Evolutionary conservation across 2,797 vertebrate species (phyloP).

Genomic region (Micromesistius poutassou): DNA sequence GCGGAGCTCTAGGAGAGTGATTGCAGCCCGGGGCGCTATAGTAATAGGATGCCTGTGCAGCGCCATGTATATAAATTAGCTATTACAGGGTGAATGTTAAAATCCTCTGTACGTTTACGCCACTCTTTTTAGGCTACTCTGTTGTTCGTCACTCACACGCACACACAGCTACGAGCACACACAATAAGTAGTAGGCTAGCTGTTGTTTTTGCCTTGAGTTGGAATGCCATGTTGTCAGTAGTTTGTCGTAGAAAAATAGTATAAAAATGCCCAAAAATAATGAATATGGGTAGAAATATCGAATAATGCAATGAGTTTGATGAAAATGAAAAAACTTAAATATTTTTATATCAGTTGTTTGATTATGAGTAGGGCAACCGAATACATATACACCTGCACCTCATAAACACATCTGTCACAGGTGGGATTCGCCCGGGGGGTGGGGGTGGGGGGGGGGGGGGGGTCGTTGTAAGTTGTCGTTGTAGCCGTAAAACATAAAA

Average conservation of each 20-base stretch:
- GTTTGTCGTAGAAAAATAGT: too few relatives aligned
- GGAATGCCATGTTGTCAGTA: neutral
- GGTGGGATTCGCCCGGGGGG: neutral
- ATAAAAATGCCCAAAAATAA: neutral
- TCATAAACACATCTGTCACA: neutral
- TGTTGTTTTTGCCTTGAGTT: neutral
- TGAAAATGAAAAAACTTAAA: too few relatives aligned
- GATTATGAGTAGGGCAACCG: neutral
- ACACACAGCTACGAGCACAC: constrained; percentile 12
- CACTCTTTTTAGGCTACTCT: constrained; percentile 13
- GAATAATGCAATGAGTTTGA: neutral
- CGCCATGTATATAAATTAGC: constrained; percentile 74
- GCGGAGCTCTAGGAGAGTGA: constrained; percentile 62
- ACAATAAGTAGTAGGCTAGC: neutral
- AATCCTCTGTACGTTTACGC: constrained; percentile 52
- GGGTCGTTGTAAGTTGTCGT: neutral
- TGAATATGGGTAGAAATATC: neutral
- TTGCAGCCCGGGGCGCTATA: constrained; percentile 72
- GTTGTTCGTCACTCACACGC: neutral
- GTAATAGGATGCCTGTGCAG: constrained; percentile 73
- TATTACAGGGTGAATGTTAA: constrained; percentile 67
- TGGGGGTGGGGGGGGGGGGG: too few relatives aligned
- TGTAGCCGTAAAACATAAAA: neutral
- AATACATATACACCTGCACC: neutral
- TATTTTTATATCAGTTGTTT: too few relatives aligned